Evolutionary conservation across 64 coral and sea anemone species (phyloP).

Genomic region (Astreopora myriophthalma): DNA sequence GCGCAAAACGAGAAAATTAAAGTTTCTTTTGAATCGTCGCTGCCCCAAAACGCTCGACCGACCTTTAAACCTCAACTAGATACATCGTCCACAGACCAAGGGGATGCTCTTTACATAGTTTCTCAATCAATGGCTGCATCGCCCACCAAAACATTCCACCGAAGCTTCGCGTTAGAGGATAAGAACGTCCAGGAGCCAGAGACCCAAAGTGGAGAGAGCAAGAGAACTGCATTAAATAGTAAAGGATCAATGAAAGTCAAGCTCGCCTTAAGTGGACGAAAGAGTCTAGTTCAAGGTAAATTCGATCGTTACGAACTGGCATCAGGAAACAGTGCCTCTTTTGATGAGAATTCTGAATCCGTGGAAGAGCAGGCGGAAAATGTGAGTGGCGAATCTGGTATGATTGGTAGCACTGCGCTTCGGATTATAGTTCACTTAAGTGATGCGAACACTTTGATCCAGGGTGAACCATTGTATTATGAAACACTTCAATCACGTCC

Average conservation of each 20-base stretch:
- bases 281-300: background rate
- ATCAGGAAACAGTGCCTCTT: too few species aligned
- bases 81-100: background rate
- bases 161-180: background rate
- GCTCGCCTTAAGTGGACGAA: background rate
- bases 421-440: background rate
- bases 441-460: background rate
- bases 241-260: background rate
- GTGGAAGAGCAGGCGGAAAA: background rate
- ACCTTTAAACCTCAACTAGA: background rate
- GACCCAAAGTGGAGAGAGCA: background rate
- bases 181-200: background rate
- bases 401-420: background rate
- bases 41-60: background rate
- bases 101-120: background rate
- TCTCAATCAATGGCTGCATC: background rate
- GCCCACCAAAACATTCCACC: background rate
- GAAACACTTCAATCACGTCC: background rate
- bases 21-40: background rate
- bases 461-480: slow-evolving; percentile 2
- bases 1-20: background rate
- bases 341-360: background rate
- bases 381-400: background rate
- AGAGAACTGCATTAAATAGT: background rate
- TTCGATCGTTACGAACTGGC: background rate